Conservation (phyloP, 2,888 invertebrate species). For the Andrena camellia region DNA sequence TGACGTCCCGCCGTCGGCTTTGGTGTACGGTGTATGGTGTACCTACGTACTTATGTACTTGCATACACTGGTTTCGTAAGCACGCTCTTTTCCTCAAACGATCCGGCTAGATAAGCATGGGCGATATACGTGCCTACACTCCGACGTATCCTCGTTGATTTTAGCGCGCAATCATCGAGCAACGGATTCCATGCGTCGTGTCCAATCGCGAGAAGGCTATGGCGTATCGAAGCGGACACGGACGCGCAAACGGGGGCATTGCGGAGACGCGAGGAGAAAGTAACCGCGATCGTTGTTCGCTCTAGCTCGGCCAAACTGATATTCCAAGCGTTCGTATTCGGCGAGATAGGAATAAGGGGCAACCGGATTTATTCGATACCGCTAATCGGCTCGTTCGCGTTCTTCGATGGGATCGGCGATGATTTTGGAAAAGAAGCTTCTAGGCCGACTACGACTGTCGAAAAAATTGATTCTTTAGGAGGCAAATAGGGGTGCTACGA, state of each 20-base stretch:
- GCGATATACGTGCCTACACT: neutral
- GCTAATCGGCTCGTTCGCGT: neutral
- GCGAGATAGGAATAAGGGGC: conserved; percentile 28
- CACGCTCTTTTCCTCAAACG: neutral
- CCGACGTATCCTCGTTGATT: neutral
- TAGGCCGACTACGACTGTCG: neutral
- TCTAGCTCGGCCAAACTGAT: conserved; percentile 27
- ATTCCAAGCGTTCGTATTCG: conserved; percentile 22
- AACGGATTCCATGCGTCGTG: conserved; percentile 27
- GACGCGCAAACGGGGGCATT: conserved; percentile 48
- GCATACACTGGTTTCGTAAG: too few species aligned
- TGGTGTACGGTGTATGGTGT: too few species aligned
- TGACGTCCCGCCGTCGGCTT: too few species aligned
- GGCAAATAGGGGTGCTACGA: too few species aligned
- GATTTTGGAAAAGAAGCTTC: neutral
- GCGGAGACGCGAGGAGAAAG: conserved; percentile 52
- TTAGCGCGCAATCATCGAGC: conserved; percentile 28
- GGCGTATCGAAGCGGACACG: conserved; percentile 43
- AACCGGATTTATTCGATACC: conserved; percentile 48
- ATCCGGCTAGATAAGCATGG: neutral
- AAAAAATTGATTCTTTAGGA: too few species aligned
- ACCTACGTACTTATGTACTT: too few species aligned
- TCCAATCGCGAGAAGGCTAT: conserved; percentile 21
- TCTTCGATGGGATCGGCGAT: neutral
- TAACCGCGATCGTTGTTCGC: conserved; percentile 40